phyloP scores from a whole-genome alignment of 2,888 invertebrate genomes.

The Druceiella hillmani region DNA sequence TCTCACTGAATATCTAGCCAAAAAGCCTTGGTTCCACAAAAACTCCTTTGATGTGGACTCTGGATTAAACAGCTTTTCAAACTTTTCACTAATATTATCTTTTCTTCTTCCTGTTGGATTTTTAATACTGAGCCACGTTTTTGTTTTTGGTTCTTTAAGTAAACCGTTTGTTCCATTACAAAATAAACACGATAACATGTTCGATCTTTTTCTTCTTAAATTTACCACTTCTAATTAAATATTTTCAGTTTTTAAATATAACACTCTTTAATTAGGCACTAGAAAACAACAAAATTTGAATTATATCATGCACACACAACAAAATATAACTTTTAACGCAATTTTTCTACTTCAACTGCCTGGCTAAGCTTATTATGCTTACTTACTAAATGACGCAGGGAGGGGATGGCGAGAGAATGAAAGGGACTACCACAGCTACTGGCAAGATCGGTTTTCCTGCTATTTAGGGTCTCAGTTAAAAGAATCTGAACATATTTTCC shows the following conservation, averaged over 20 bases:
- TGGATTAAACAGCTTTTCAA: too few species aligned
- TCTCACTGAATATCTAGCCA: too few species aligned
- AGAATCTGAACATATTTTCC: too few species aligned
- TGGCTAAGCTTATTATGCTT: background rate
- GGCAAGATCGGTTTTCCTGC: background rate
- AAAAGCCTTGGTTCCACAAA: too few species aligned
- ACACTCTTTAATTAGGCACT: constrained; percentile 12
- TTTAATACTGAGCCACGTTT: constrained; percentile 16
- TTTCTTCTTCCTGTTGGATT: constrained; percentile 1
- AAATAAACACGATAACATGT: constrained; percentile 16
- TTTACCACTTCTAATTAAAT: constrained; percentile 15
- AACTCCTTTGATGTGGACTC: too few species aligned
- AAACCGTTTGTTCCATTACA: constrained; percentile 14
- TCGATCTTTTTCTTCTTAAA: constrained; percentile 14
- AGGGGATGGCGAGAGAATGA: background rate
- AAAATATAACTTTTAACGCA: background rate
- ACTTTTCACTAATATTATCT: background rate
- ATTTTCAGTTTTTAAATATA: constrained; percentile 16
- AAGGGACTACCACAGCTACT: background rate
- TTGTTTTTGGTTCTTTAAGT: constrained; percentile 17
- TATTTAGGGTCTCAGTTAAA: too few species aligned
- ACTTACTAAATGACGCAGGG: background rate
- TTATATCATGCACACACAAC: background rate
- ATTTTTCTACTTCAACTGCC: background rate
- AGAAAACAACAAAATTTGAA: background rate